A percentile compares a stretch with the other conserved stretches of the same genome.
These are phyloP conservation scores for Arion vulgaris DNA, from an alignment of 1,140 invertebrate species.

Conservation along the genomic window DNA sequence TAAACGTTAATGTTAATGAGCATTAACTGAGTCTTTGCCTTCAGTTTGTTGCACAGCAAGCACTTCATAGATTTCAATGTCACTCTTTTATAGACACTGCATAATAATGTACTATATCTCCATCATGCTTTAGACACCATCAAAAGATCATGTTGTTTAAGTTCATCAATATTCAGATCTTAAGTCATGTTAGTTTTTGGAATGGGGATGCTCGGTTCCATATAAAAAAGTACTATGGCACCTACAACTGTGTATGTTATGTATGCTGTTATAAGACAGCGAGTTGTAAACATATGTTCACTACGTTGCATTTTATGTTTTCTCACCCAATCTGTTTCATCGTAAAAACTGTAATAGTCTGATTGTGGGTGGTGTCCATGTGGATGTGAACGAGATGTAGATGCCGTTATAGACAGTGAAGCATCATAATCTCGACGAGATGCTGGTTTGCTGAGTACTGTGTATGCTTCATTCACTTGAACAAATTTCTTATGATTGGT, in stretches of 20 bases:
- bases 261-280: background rate
- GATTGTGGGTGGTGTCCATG: background rate
- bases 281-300: background rate
- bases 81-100: conserved; percentile 4
- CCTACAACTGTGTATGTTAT: background rate
- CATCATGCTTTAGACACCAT: conserved; percentile 26
- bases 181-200: background rate
- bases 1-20: no score
- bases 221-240: background rate
- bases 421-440: conserved; percentile 21
- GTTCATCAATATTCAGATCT: background rate
- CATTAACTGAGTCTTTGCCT: background rate
- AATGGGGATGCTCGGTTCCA: background rate
- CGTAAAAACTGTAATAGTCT: background rate
- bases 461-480: conserved; percentile 24
- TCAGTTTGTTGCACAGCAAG: background rate
- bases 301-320: background rate
- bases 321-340: background rate
- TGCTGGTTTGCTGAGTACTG: conserved; percentile 9
- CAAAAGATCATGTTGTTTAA: conserved; percentile 20
- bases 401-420: conserved; percentile 1
- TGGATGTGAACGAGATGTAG: background rate
- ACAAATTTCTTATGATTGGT: conserved; percentile 23
- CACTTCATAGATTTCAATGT: background rate
- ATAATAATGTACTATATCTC: conserved; percentile 15